Base-by-base conservation (phyloP, 2,113 vertebrate species). In the Noctilio leporinus region DNA sequence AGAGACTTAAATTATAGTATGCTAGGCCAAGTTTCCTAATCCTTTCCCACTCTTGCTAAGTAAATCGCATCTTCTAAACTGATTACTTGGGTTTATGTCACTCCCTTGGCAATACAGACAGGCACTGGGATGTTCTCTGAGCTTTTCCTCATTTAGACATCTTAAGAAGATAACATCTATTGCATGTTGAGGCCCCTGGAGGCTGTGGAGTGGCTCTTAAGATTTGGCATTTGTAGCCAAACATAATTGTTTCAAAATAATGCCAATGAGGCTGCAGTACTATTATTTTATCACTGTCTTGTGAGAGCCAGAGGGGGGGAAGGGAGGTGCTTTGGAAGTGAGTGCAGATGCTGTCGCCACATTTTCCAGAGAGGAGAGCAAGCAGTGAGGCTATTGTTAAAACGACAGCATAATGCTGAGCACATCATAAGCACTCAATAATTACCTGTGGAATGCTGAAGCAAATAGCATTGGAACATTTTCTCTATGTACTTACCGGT, bases 181-280 rank as follows among this genome's bases (percentile, higher is more conserved):
- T 70, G 77, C 49, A 43, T 72, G 1, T 4, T 72, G 86, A 89
- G 64, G 33, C 14, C 30, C 10, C 43, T 35, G 24, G n/a, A 86
- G 55, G 22, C 35, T 83, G n/a, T 62, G 75, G 33, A 40, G 82
- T 59, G 19, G 43, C 45, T 93, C 9, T 47, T 70, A 28, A 53
- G 26, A 86, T 91, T 85, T 92, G 35, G 24, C 26, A 57, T 90
- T 85, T 96, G 8, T 67, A 69, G 47, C 33, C 85, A 45, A 77
- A 86, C 91, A 5, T 49, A 62, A 77, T 75, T 81, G 16, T 91
- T 95, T 93, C 59, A 73, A 77, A 95, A 93, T 90, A 92, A 95
- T 62, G 14, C 30, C 55, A 67, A 62, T 12, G 7, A 87, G 35
- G 22, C 80, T 22, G 4, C 0, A 3, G 14, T 89, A 69, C 86